Evolutionary conservation across 2,113 vertebrate genomes (phyloP).

Genomic region (Struthio camelus): DNA sequence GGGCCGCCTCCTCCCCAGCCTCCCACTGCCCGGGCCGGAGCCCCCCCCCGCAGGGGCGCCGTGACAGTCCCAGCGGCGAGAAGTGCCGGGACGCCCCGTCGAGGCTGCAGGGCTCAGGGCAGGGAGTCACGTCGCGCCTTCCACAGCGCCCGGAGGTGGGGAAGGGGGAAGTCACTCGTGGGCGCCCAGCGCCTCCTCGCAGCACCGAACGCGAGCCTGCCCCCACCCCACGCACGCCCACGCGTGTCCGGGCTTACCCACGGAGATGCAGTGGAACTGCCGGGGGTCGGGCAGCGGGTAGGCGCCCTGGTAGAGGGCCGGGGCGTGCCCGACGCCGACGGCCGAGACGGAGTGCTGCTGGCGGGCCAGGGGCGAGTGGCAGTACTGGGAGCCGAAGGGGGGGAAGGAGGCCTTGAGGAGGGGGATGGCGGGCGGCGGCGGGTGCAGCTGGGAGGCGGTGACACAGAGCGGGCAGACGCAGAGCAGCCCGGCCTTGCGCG

Average conservation of each 20-base stretch:
- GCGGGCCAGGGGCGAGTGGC: constrained; percentile 88
- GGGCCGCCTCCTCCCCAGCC: no score
- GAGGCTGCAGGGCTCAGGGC: not conserved
- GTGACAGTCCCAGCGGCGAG: no score
- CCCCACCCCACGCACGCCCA: no score
- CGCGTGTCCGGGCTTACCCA: constrained; percentile 83
- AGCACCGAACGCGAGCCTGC: no score
- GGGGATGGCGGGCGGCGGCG: constrained; percentile 88
- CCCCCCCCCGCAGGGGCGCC: not conserved
- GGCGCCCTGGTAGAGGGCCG: constrained; percentile 91
- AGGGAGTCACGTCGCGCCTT: no score
- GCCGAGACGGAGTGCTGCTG: constrained; percentile 86
- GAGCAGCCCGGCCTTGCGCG: constrained; percentile 92
- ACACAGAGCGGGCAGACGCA: constrained; percentile 97
- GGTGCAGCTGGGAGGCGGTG: constrained; percentile 91
- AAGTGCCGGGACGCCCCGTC: not conserved
- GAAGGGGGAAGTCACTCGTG: no score
- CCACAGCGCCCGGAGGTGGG: no score
- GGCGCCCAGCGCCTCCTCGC: not conserved
- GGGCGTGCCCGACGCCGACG: constrained; percentile 84
- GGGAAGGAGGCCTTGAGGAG: constrained; percentile 95
- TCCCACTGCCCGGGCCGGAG: not conserved
- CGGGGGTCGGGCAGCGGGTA: constrained; percentile 93
- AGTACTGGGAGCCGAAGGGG: constrained; percentile 91
- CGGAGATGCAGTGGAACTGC: constrained; percentile 97